Conservation (phyloP, 2,113 vertebrate genomes). For the Sinocyclocheilus grahami region DNA sequence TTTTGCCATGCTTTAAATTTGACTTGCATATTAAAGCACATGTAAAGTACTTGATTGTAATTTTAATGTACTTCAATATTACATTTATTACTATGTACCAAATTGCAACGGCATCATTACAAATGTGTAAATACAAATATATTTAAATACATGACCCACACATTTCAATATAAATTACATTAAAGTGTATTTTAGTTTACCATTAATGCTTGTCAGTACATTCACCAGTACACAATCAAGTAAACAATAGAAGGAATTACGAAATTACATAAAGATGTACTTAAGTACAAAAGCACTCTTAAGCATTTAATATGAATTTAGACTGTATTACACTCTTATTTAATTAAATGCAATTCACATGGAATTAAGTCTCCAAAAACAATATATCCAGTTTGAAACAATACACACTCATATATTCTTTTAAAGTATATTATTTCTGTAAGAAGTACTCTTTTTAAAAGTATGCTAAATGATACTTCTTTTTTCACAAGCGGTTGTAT, state of each 20-base stretch:
- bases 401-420: not conserved
- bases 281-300: not conserved
- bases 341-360: not conserved
- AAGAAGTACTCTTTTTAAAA: not conserved
- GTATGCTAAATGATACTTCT: not conserved
- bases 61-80: no score
- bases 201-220: not conserved
- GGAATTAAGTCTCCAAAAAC: not conserved
- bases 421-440: not conserved
- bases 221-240: not conserved
- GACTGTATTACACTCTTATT: not conserved
- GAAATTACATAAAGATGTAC: not conserved
- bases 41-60: not conserved
- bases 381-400: not conserved
- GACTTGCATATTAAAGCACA: no score
- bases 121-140: no score
- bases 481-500: no score
- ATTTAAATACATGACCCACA: no score
- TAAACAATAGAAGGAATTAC: not conserved
- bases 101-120: no score
- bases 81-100: no score
- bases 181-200: not conserved
- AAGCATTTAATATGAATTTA: not conserved
- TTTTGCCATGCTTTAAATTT: not conserved
- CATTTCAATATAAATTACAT: not conserved